Percentiles rank a stretch among this genome's conserved stretches.
These are phyloP conservation scores for Syngnathus rostellatus DNA, from an alignment of 2,797 vertebrate species.

Conservation along the genomic window DNA sequence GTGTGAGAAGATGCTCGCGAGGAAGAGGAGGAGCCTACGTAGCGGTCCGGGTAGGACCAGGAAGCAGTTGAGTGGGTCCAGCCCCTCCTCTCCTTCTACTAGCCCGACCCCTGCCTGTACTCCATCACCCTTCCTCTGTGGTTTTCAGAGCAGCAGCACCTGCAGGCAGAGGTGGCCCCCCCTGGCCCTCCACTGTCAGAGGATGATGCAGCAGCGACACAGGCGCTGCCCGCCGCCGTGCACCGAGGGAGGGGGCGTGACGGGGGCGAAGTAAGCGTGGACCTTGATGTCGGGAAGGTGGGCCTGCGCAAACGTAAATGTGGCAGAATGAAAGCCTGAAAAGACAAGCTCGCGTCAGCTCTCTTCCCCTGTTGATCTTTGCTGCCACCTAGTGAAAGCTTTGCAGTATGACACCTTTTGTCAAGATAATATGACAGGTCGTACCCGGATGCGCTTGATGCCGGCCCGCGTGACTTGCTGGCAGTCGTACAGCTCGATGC, in stretches of 20 bases:
- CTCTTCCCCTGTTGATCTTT: too few species aligned
- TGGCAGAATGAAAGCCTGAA: neutral
- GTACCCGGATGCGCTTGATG: constrained; percentile 88
- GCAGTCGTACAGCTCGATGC: constrained; percentile 87
- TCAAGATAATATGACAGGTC: constrained; percentile 16
- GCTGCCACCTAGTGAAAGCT: too few species aligned
- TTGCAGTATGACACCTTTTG: too few species aligned
- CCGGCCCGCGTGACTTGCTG: constrained; percentile 87
- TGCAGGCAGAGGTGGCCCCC: constrained; percentile 68
- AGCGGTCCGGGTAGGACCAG: constrained; percentile 48
- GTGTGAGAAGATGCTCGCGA: constrained; percentile 19
- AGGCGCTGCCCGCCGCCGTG: constrained; percentile 81
- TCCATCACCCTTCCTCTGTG: constrained; percentile 8
- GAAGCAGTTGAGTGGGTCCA: constrained; percentile 63
- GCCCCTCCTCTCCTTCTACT: constrained; percentile 50
- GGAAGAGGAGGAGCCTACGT: constrained; percentile 43
- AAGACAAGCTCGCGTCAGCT: neutral
- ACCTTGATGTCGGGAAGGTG: constrained; percentile 89
- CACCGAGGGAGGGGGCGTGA: constrained; percentile 82
- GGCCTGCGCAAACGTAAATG: constrained; percentile 58
- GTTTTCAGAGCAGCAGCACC: constrained; percentile 66
- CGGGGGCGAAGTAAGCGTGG: constrained; percentile 88
- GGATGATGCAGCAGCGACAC: constrained; percentile 86
- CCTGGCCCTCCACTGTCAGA: constrained; percentile 74
- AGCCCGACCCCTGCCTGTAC: neutral